Percentiles rank a stretch among this genome's conserved stretches.
Conservation (phyloP, 1,140 invertebrate species). For the Steinernema khuongi region DNA sequence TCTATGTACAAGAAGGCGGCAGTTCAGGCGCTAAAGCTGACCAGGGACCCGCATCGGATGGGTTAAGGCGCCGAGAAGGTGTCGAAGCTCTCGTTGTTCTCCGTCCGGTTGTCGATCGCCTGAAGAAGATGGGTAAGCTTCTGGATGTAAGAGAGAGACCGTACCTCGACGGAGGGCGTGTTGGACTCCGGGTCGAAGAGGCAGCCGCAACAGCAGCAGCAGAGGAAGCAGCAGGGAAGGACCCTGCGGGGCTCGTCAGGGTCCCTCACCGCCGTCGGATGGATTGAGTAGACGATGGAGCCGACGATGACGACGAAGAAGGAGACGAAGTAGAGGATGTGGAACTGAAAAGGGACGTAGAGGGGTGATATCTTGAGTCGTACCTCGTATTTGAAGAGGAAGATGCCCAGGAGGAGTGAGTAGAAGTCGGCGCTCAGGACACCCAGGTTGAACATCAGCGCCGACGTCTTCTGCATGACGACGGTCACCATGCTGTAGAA, state of each 20-base stretch:
- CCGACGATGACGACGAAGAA: slow-evolving; percentile 49
- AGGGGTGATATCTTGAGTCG: slow-evolving; percentile 29
- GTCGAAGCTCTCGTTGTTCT: not conserved
- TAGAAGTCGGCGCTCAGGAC: slow-evolving; percentile 80
- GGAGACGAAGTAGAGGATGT: slow-evolving; percentile 54
- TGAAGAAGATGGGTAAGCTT: not conserved
- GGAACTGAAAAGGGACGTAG: slow-evolving; percentile 45
- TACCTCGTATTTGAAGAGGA: slow-evolving; percentile 77
- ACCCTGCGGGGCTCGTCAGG: slow-evolving; percentile 36
- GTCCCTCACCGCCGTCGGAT: slow-evolving; percentile 31
- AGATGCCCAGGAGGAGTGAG: slow-evolving; percentile 73
- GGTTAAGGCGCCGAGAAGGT: not conserved
- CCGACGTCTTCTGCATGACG: slow-evolving; percentile 72
- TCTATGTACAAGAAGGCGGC: too few relatives aligned
- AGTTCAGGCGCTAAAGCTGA: too few relatives aligned
- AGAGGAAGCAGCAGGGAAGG: slow-evolving; percentile 34
- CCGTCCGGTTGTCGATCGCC: not conserved
- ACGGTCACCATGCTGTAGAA: slow-evolving; percentile 74
- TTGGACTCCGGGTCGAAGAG: slow-evolving; percentile 31
- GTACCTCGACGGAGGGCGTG: slow-evolving; percentile 31
- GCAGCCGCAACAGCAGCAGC: slow-evolving; percentile 37
- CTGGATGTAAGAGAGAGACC: not conserved
- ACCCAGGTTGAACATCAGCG: slow-evolving; percentile 75
- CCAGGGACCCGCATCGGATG: not conserved
- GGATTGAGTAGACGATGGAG: slow-evolving; percentile 50